Percentiles rank a stretch among this genome's conserved stretches.
phyloP scores from a whole-genome alignment of 2,888 invertebrate genomes.

The Amaurobius ferox region DNA sequence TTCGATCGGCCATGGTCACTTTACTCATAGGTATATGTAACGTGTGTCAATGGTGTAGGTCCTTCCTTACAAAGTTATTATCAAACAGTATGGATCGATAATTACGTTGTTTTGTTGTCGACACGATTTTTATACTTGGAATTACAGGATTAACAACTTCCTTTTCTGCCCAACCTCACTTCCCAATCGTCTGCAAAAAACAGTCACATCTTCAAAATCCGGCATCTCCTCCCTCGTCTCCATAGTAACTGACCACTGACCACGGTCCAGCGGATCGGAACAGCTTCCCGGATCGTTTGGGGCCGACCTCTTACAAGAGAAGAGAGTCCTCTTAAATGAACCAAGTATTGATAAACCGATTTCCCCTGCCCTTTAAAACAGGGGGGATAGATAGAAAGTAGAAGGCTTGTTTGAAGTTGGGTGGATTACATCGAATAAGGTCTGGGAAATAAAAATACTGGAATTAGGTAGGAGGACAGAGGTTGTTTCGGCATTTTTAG shows the following conservation, averaged over 20 bases:
- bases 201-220: neutral
- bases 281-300: slow-evolving; percentile 45
- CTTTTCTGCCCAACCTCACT: too few species aligned
- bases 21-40: too few species aligned
- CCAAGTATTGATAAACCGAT: slow-evolving; percentile 10
- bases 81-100: too few species aligned
- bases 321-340: slow-evolving; percentile 40
- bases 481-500: too few species aligned
- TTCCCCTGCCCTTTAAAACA: slow-evolving; percentile 8
- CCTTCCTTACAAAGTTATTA: too few species aligned
- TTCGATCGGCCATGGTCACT: too few species aligned
- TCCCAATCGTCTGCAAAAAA: neutral
- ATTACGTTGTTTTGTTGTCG: too few species aligned
- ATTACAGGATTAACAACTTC: too few species aligned
- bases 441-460: neutral
- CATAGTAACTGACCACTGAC: slow-evolving; percentile 44
- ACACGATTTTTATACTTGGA: too few species aligned
- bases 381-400: neutral
- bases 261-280: slow-evolving; percentile 61
- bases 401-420: neutral
- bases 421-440: neutral
- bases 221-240: slow-evolving; percentile 9
- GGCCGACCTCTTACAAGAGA: slow-evolving; percentile 40
- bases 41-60: too few species aligned
- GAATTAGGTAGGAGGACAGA: too few species aligned